These are phyloP conservation scores for Hypena proboscidalis DNA, from an alignment of 2,888 invertebrate genomes.

Conservation along the genomic window DNA sequence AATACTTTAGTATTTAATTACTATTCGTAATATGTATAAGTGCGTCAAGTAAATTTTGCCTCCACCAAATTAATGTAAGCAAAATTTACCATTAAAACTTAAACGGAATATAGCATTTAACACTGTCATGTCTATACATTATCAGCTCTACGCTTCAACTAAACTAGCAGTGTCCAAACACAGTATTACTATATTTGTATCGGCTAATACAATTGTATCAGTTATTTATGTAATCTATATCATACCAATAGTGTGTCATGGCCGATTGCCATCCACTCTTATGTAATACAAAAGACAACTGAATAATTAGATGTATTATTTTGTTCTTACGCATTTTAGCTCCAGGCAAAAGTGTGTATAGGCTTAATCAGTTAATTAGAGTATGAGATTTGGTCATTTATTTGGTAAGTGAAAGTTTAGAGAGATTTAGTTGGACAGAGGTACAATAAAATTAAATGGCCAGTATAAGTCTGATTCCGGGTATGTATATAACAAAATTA, in stretches of 20 bases:
- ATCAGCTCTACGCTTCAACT: conserved; percentile 16
- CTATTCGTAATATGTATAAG: no score
- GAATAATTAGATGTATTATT: conserved; percentile 3
- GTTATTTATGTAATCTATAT: conserved; percentile 23
- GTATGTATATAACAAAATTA: no score
- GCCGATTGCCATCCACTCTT: conserved; percentile 5
- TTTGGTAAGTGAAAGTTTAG: no score
- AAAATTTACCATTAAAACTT: no score
- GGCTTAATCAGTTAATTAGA: no score
- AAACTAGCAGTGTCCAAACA: conserved; percentile 34
- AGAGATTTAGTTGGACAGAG: no score
- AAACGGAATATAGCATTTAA: neutral
- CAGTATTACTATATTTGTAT: conserved; percentile 36
- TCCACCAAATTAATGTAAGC: no score
- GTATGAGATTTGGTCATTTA: no score
- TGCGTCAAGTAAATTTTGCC: no score
- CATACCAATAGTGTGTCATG: conserved; percentile 11
- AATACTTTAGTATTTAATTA: no score
- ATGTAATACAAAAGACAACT: conserved; percentile 12
- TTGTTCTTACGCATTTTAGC: conserved; percentile 4
- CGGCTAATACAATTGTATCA: conserved; percentile 28
- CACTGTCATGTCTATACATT: conserved; percentile 18
- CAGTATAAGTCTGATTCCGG: no score
- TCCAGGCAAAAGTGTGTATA: conserved; percentile 1
- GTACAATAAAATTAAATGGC: no score